phyloP scores from a whole-genome alignment of 2,113 vertebrate genomes.

The Tamias sibiricus region DNA sequence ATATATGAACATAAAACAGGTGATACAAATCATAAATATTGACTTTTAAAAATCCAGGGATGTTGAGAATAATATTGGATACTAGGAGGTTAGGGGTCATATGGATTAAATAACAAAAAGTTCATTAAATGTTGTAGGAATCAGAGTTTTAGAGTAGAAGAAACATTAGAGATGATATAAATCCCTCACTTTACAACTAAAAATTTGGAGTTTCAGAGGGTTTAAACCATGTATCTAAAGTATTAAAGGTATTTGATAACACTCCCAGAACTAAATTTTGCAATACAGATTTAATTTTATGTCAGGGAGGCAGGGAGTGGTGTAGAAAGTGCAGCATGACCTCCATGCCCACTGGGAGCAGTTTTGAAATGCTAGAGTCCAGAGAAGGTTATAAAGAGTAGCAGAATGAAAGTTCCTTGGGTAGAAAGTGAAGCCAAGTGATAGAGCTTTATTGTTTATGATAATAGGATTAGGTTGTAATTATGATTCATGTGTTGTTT shows the following conservation, averaged over 20 bases:
- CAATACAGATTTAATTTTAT: neutral
- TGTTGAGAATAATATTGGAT: neutral
- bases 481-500: neutral
- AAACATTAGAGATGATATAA: neutral
- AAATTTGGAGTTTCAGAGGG: neutral
- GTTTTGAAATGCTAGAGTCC: neutral
- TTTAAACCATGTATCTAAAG: neutral
- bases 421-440: neutral
- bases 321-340: neutral
- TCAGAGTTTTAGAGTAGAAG: neutral
- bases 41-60: neutral
- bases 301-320: neutral
- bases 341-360: neutral
- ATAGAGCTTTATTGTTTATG: neutral
- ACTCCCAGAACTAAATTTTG: neutral
- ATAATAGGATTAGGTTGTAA: neutral
- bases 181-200: neutral
- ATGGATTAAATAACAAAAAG: slow-evolving; percentile 3
- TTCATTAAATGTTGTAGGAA: neutral
- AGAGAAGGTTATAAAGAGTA: neutral
- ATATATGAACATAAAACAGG: neutral
- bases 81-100: neutral
- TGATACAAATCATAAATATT: neutral
- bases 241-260: neutral
- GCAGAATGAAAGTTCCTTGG: neutral